These are phyloP conservation scores for Actinemys pallida DNA, from an alignment of 2,113 vertebrate genomes.

Conservation along the genomic window DNA sequence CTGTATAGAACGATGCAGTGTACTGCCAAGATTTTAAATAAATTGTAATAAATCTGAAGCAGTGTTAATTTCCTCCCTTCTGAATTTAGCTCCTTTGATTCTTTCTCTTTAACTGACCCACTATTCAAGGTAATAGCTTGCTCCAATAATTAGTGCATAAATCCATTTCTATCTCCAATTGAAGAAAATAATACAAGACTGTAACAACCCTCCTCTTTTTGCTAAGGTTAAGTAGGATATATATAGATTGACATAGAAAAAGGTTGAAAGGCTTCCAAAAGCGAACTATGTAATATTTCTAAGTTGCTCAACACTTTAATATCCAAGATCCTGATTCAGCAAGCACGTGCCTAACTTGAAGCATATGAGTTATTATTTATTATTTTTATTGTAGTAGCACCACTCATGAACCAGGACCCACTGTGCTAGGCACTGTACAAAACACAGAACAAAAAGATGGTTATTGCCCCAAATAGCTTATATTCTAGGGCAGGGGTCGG, in stretches of 20 bases:
- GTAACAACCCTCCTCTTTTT: neutral
- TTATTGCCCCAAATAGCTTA: neutral
- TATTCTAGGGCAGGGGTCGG: neutral
- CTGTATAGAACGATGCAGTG: neutral
- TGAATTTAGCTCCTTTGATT: neutral
- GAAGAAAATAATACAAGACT: neutral
- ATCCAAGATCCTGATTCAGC: neutral
- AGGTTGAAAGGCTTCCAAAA: neutral
- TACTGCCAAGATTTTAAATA: neutral
- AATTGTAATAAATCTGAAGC: neutral
- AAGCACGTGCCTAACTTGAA: neutral
- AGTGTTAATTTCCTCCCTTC: neutral
- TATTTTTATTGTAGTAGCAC: rapidly evolving
- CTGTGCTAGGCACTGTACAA: neutral
- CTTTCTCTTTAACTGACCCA: neutral
- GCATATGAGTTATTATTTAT: rapidly evolving
- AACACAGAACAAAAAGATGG: neutral
- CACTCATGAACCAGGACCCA: no score
- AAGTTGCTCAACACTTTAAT: neutral
- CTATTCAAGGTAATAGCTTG: neutral
- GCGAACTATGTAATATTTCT: neutral
- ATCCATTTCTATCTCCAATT: neutral
- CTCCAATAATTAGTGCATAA: neutral
- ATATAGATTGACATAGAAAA: neutral
- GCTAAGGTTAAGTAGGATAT: neutral